Conservation (phyloP, 2,797 vertebrate species). For the Hapalemur alaotrensis region DNA sequence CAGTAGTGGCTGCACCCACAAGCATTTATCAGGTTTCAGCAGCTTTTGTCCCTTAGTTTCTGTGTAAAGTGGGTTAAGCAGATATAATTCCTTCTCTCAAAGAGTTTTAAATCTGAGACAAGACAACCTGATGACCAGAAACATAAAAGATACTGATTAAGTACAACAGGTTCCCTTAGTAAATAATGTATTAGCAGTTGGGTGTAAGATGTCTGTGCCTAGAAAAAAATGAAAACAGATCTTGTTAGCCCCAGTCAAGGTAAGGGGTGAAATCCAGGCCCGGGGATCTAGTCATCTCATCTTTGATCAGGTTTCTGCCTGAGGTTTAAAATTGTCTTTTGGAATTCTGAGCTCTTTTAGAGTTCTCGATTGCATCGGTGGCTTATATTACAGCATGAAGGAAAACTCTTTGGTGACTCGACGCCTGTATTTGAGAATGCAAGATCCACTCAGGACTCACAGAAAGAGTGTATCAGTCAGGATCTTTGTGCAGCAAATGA, state of each 20-base stretch:
- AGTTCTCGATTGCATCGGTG: not conserved
- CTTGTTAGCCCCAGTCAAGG: not conserved
- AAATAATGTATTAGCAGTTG: not conserved
- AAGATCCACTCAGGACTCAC: not conserved
- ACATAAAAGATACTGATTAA: not conserved
- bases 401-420: constrained; percentile 6
- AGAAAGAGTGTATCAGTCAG: not conserved
- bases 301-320: constrained; percentile 42
- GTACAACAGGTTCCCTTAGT: not conserved
- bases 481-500: constrained; percentile 13
- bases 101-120: constrained; percentile 41
- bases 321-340: constrained; percentile 30
- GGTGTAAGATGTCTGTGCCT: not conserved
- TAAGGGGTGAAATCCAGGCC: not conserved
- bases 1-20: not conserved
- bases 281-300: not conserved
- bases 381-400: not conserved
- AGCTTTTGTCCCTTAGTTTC: not conserved
- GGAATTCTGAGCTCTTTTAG: constrained; percentile 14
- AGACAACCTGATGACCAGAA: not conserved
- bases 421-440: constrained; percentile 3
- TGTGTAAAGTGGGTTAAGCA: constrained; percentile 48
- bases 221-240: not conserved
- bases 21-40: not conserved
- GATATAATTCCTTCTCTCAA: not conserved